Percentiles rank a stretch among this genome's conserved stretches.
These are phyloP conservation scores for Microtus californicus DNA, from an alignment of 2,797 vertebrate species.

Conservation along the genomic window DNA sequence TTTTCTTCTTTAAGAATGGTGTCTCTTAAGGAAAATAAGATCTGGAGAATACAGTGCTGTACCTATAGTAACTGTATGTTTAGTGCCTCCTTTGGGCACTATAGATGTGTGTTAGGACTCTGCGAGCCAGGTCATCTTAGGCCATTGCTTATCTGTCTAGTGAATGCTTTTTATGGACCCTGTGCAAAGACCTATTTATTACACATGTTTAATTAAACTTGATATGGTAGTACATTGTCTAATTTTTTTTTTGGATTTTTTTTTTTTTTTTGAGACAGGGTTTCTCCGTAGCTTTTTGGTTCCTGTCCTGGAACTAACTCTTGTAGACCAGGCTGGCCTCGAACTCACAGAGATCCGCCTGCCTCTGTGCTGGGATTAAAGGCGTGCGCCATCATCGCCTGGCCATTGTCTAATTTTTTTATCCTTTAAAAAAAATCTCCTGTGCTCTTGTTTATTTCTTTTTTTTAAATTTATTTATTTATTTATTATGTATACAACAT, in stretches of 20 bases:
- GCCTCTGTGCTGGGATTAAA: too few relatives aligned
- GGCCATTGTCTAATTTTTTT: background rate
- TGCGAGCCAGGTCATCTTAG: background rate
- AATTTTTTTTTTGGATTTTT: too few relatives aligned
- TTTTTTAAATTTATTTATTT: too few relatives aligned
- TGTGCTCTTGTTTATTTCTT: background rate
- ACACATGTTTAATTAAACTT: slow-evolving; percentile 14
- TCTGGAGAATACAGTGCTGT: background rate
- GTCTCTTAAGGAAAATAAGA: background rate
- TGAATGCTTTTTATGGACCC: background rate
- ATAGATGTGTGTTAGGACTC: background rate
- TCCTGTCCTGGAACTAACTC: too few relatives aligned
- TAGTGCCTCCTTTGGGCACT: background rate
- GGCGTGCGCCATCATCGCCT: too few relatives aligned
- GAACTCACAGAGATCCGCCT: too few relatives aligned
- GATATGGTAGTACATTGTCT: background rate
- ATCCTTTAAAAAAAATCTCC: background rate
- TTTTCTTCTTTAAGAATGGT: background rate
- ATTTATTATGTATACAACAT: too few relatives aligned
- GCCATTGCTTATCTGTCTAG: background rate
- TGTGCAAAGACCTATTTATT: slow-evolving; percentile 11
- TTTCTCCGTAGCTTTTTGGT: too few relatives aligned
- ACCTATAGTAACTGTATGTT: background rate
- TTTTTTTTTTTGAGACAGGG: too few relatives aligned
- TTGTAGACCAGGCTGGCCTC: too few relatives aligned